Base-by-base conservation (phyloP, 2,113 vertebrate genomes). In the Salvelinus namaycush region DNA sequence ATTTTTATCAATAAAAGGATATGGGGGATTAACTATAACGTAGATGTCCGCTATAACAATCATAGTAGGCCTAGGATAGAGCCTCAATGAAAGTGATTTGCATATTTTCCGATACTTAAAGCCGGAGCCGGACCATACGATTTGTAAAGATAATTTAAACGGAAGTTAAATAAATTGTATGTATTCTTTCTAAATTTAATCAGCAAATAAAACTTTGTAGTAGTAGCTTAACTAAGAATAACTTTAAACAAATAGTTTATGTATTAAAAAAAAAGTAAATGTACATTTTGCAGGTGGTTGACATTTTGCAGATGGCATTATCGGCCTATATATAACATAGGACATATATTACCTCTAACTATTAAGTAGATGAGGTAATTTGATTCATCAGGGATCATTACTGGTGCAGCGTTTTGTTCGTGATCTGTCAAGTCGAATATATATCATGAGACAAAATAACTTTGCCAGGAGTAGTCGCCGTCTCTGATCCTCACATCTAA, bases 361-460 rank as follows among this genome's bases (percentile, higher is more conserved):
- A 26, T 14, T 34, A 20, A 68, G 20, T 22, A 9, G 84, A 85
- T 81, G 76, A 83, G 82, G 83, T 87, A 82, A 87, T 86, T 88
- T 90, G 85, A 86, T 68, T 85, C 3, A 27, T 78, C 85, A 77
- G 86, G 87, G 85, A 88, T 88, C 87, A 86, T 87, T 88, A 88
- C 83, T 87, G 86, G 82, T 81, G 82, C 84, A 84, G 88, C 87
- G 75, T 83, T 84, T 76, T 88, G 87, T 91, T 91, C 90, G 86
- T 91, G 90, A 90, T 92, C 89, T 92, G 89, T 92, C 89, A 92
- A 81, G 87, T 90, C 87, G 89, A 89, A 93, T 92, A 91, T 92
- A 89, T 88, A 89, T 92, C 90, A 91, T 82, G 76, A 90, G 87
- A 92, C 90, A 93, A 92, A 91, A 81, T 89, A 92, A 91, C 86